phyloP scores from a whole-genome alignment of 2,888 invertebrate species.

The Athalia cordata region DNA sequence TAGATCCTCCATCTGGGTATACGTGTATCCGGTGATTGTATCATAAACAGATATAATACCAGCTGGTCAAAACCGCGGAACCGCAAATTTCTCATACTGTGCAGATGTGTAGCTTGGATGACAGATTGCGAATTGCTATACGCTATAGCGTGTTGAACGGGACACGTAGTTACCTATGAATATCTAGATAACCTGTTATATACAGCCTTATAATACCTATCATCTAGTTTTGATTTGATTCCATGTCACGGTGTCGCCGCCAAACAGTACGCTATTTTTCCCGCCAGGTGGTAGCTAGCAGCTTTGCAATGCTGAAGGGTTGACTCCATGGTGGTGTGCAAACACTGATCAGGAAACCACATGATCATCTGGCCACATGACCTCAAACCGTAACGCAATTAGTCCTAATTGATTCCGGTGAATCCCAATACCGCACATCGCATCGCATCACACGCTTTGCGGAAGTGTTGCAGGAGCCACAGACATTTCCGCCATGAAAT shows the following conservation, averaged over 20 bases:
- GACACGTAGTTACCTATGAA: not conserved
- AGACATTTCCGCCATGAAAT: not conserved
- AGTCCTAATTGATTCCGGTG: slow-evolving; percentile 68
- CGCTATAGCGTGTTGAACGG: not conserved
- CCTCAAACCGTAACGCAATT: slow-evolving; percentile 71
- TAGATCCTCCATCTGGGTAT: not conserved
- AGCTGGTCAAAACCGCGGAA: not conserved
- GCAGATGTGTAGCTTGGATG: not conserved
- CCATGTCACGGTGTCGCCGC: too few relatives aligned
- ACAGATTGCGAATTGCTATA: slow-evolving; percentile 14
- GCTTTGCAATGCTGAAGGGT: too few relatives aligned
- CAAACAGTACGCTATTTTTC: not conserved
- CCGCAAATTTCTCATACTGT: not conserved
- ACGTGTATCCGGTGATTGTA: too few relatives aligned
- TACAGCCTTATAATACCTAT: too few relatives aligned
- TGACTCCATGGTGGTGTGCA: too few relatives aligned
- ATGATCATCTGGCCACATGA: slow-evolving; percentile 58
- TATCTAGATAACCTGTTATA: too few relatives aligned
- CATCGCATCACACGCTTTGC: not conserved
- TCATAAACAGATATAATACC: not conserved
- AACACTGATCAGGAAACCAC: not conserved
- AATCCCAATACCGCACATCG: slow-evolving; percentile 3
- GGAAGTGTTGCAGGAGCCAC: not conserved
- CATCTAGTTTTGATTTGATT: too few relatives aligned
- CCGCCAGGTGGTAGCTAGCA: slow-evolving; percentile 12